Percentiles rank a stretch among this genome's conserved stretches.
Evolutionary conservation across 2,797 vertebrate species (phyloP).

Genomic region (Pelobates cultripes): DNA sequence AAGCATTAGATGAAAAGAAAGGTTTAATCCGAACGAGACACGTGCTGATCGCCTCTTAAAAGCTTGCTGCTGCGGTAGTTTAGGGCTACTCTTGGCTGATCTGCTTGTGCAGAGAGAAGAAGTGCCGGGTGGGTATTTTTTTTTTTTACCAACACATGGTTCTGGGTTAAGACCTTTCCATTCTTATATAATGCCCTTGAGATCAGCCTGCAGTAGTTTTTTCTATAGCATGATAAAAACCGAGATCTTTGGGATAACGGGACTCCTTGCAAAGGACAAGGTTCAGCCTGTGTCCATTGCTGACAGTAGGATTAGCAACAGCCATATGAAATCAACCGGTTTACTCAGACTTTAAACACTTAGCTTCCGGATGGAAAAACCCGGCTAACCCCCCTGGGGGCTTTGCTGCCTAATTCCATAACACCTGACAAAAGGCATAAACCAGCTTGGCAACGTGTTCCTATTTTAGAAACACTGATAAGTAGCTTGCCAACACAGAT

Average conservation of each 20-base stretch:
- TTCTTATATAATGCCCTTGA: slow-evolving; percentile 59
- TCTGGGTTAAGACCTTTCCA: slow-evolving; percentile 41
- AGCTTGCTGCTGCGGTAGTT: slow-evolving; percentile 61
- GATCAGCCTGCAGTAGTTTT: background rate
- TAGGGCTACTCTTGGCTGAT: slow-evolving; percentile 43
- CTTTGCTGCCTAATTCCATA: slow-evolving; percentile 2
- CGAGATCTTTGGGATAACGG: background rate
- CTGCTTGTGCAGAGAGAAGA: slow-evolving; percentile 38
- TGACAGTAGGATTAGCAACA: background rate
- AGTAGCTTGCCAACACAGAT: slow-evolving; percentile 13
- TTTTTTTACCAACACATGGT: slow-evolving; percentile 54
- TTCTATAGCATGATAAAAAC: background rate
- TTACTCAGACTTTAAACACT: slow-evolving; percentile 1
- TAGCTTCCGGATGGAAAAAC: slow-evolving; percentile 2
- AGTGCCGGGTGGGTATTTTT: background rate
- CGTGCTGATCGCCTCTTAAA: slow-evolving; percentile 57
- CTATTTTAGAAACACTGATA: background rate
- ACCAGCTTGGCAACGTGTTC: background rate
- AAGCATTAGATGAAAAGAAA: slow-evolving; percentile 68
- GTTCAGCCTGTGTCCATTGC: background rate
- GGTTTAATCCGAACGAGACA: slow-evolving; percentile 59
- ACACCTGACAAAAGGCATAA: background rate
- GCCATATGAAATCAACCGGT: background rate
- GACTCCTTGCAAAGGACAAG: background rate
- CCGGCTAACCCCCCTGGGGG: background rate